Base-by-base conservation (phyloP, 2,888 invertebrate species). In the Lasioglossum zephyrum region DNA sequence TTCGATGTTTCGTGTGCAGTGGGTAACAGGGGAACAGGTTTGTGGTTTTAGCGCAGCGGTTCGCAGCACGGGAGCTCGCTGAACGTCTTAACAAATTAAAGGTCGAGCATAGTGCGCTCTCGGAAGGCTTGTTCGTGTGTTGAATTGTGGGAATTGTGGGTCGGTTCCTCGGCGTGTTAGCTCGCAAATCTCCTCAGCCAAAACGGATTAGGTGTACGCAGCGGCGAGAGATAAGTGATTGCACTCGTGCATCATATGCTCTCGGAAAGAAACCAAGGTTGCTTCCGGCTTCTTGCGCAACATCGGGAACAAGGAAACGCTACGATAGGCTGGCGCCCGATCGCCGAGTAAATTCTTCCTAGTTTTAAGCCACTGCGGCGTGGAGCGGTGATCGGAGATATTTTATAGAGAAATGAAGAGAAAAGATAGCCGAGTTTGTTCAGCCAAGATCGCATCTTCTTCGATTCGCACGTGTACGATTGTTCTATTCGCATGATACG, bases 281-380 rank as follows among this genome's bases (percentile, higher is more conserved):
- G 79, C 87, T 90, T 90, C 90, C 90, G 90, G 90, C 87, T 90
- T 85, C 82, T 79, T 85, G 80, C 81, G 86, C 85, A 78, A 74
- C 73, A 80, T 79, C 83, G 84, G 81, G 87, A 90, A 90, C 87
- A 85, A 87, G 89, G 86, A 90, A 90, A 86, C 73, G 79, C 53
- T 73, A 63, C 57, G 79, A 84, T 79, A 77, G 82, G 87, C 60
- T 86, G 86, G 41, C 57, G 39, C 60, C 44, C 26, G 75, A 41
- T 75, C 22, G 22, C 1, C 13, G 60, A 60, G 57, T 60, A 75
- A 60, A 75, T 41, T 39, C 41, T 60, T 41, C 9, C 47, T 72
- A 16, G 26, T 47, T 73, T 47, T 31, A 69, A 69, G 3, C 36
- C n/a, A 18, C 18, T 36, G 44, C 11, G 63, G 47, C 4, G 1